These are phyloP conservation scores for Eupithecia vulgata DNA, from an alignment of 2,888 invertebrate genomes.

Conservation along the genomic window DNA sequence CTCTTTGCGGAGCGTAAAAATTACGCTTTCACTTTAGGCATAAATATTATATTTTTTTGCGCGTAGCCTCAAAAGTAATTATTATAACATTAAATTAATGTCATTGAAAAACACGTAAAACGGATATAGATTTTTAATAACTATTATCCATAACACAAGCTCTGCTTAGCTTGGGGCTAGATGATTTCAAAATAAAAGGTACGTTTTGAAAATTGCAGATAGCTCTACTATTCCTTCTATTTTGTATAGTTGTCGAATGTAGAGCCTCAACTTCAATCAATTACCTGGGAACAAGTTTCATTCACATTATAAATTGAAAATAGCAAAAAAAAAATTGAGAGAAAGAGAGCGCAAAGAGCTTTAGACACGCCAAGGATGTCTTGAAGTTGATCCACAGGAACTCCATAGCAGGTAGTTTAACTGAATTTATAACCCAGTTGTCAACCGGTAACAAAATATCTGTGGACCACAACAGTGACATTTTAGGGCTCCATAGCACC, in stretches of 20 bases:
- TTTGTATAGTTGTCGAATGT: too few relatives aligned
- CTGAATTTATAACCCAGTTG: not conserved
- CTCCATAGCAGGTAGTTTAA: not conserved
- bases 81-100: not conserved
- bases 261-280: not conserved
- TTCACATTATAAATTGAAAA: too few relatives aligned
- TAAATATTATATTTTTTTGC: not conserved
- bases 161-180: too few relatives aligned
- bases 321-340: too few relatives aligned
- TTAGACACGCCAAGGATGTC: not conserved
- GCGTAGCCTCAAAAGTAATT: not conserved
- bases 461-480: slow-evolving; percentile 6
- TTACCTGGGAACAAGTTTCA: not conserved
- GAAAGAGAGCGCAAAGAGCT: too few relatives aligned
- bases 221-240: too few relatives aligned
- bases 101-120: not conserved
- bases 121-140: too few relatives aligned
- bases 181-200: too few relatives aligned
- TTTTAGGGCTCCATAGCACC: slow-evolving; percentile 13
- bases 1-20: slow-evolving; percentile 50
- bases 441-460: too few relatives aligned
- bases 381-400: not conserved
- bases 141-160: too few relatives aligned
- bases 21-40: slow-evolving; percentile 25
- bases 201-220: too few relatives aligned